These are phyloP conservation scores for Chelonus insularis DNA, from an alignment of 1,140 invertebrate species.

Conservation along the genomic window DNA sequence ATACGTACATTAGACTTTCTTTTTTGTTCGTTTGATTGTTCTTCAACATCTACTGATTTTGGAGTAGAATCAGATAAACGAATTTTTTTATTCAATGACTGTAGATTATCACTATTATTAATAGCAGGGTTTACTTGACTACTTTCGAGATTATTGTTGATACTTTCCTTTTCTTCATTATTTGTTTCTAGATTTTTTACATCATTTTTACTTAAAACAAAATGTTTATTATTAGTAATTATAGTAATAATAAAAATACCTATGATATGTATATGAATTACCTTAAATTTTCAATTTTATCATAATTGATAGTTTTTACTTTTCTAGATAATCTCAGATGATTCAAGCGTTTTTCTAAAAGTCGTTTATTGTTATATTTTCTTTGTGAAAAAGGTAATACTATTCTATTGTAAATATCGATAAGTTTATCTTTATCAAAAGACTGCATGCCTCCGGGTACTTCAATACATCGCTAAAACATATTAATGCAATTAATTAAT, in stretches of 20 bases:
- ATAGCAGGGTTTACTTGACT: too few relatives aligned
- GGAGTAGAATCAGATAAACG: conserved; percentile 27
- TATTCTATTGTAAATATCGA: conserved; percentile 43
- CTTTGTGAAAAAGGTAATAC: conserved; percentile 45
- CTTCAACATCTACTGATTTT: background rate
- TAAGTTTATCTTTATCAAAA: conserved; percentile 36
- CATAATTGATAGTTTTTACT: conserved; percentile 7
- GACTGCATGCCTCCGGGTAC: conserved; percentile 28
- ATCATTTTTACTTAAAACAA: too few relatives aligned
- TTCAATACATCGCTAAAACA: conserved; percentile 44
- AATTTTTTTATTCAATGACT: conserved; percentile 31
- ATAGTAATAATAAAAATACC: background rate
- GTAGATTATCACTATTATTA: conserved; percentile 25
- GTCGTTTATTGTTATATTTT: conserved; percentile 20
- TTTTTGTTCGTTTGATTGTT: conserved; percentile 32
- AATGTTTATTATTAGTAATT: conserved; percentile 10
- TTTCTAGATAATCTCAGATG: conserved; percentile 20
- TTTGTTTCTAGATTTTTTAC: too few relatives aligned
- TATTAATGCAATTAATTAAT: conserved; percentile 20
- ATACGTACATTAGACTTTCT: conserved; percentile 33
- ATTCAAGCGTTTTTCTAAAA: conserved; percentile 31
- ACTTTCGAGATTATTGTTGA: too few relatives aligned
- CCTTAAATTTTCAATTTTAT: conserved; percentile 12
- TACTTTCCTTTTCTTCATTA: too few relatives aligned
- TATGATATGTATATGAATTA: conserved; percentile 19